Evolutionary conservation across 1,140 invertebrate genomes (phyloP).

Genomic region (Chelonus insularis): DNA sequence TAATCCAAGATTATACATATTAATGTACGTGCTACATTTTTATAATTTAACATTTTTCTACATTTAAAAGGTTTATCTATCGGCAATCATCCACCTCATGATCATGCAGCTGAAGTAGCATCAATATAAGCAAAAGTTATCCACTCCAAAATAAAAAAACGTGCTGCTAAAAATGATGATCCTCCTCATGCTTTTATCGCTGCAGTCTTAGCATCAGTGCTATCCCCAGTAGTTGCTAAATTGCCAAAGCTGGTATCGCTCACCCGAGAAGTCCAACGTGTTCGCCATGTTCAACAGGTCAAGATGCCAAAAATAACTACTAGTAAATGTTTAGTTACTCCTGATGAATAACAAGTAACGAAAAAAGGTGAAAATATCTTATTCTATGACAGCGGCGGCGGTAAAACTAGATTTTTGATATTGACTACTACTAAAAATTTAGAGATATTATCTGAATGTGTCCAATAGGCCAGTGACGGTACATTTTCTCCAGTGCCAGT

Average conservation of each 20-base stretch:
- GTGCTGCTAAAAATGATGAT: background rate
- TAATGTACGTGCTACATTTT: too few species aligned
- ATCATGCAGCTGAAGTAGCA: background rate
- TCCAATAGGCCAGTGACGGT: constrained; percentile 7
- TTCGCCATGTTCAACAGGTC: background rate
- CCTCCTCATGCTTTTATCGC: background rate
- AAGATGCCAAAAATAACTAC: background rate
- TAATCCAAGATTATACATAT: too few species aligned
- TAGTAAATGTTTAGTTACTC: background rate
- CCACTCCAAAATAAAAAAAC: background rate
- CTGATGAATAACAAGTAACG: background rate
- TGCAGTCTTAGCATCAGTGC: too few species aligned
- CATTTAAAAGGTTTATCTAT: too few species aligned
- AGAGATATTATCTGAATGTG: background rate
- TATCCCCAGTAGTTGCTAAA: too few species aligned
- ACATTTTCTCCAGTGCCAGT: constrained; percentile 10
- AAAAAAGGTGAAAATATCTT: background rate
- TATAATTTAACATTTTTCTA: too few species aligned
- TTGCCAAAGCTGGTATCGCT: background rate
- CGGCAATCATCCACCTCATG: background rate
- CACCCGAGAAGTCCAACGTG: background rate
- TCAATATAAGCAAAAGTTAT: background rate
- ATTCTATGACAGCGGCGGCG: background rate
- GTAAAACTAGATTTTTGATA: background rate
- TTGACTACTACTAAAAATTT: background rate